Percentiles rank a stretch among this genome's conserved stretches.
Conservation (phyloP, 2,797 vertebrate species). For the Pelobates cultripes region DNA sequence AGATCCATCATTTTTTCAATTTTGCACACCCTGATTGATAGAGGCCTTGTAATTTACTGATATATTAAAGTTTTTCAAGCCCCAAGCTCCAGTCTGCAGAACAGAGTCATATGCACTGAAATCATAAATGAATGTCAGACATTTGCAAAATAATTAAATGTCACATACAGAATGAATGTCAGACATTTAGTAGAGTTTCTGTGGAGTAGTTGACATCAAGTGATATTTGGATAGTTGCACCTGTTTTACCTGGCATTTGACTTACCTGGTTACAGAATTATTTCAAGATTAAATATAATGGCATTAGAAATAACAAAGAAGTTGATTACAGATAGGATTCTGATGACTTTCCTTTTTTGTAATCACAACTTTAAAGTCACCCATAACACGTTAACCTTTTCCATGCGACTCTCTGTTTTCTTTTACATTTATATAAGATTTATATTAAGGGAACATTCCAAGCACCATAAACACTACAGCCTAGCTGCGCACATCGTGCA, state of each 20-base stretch:
- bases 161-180: conserved; percentile 55
- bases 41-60: conserved; percentile 57
- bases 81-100: conserved; percentile 51
- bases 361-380: no score
- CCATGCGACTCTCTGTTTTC: no score
- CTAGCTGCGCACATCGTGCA: no score
- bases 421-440: no score
- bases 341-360: no score
- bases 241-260: conserved; percentile 26
- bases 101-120: conserved; percentile 51
- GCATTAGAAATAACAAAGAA: background rate
- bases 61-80: conserved; percentile 57
- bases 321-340: no score
- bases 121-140: conserved; percentile 57
- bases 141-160: conserved; percentile 56
- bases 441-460: no score
- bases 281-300: background rate
- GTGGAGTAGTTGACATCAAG: conserved; percentile 50
- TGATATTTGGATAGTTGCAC: conserved; percentile 50
- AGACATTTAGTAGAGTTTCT: conserved; percentile 49
- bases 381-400: no score
- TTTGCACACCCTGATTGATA: conserved; percentile 56
- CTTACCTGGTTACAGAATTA: conserved; percentile 26
- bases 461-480: no score
- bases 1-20: conserved; percentile 58